Base-by-base conservation (phyloP, 2,888 invertebrate species). In the Asteroscopus sphinx region DNA sequence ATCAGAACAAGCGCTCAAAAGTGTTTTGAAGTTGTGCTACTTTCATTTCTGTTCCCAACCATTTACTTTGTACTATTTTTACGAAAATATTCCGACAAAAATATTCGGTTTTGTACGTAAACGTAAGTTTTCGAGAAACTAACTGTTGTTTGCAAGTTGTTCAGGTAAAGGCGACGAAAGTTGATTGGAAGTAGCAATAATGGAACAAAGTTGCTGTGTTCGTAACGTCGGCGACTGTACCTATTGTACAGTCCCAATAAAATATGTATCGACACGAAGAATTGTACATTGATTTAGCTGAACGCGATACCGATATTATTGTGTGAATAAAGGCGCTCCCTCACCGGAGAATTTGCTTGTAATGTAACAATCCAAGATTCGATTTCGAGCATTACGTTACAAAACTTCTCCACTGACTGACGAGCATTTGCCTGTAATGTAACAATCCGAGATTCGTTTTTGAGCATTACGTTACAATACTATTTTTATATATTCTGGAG, bases 111-210 rank as follows among this genome's bases (percentile, higher is more conserved):
- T 44, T 47, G 48, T 69, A 39, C 53, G 13, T 49, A n/a, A 53
- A 60, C 60, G 21, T 56, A 76, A 69, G 69, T 76, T 73, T 64
- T 30, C 37, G 35, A 35, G 35, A 42, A 52, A 41, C 45, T 35
- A 42, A 58, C 63, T 57, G 63, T 73, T 76, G 76, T 73, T 73
- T 55, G 56, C 32, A 49, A 67, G 44, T 76, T 48, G 56, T 57
- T 8, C 61, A 65, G 59, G 57, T 68, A 52, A 52, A 62, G 25
- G 54, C 46, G 44, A 45, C 52, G 32, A 59, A 54, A 71, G 72
- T 75, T 75, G 68, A 75, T 75, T 73, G 68, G 56, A 58, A 60
- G 45, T 56, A 52, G 45, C 58, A 59, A 61, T 69, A 73, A 76
- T 59, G 48, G 60, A 45, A 53, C 44, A 41, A 64, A 75, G 35